Evolutionary conservation across 2,888 invertebrate genomes (phyloP), one percentile per base, ranked within the genome.

Genomic region (Periphyllus acericola): DNA sequence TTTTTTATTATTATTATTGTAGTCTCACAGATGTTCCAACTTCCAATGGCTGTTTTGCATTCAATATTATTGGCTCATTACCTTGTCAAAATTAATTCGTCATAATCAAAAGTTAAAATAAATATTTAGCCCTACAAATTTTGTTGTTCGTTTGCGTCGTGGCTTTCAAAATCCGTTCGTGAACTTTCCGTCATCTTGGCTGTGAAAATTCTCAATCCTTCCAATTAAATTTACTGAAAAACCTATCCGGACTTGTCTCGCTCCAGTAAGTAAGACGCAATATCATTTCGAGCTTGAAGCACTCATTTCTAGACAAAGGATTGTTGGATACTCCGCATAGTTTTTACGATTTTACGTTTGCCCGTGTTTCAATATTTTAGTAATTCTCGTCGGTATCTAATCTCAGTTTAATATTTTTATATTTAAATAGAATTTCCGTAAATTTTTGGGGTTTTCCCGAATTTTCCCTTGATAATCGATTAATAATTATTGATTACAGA

Each of bases 191-290:
- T 60, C 34, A 4, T 19, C 21, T 40, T 19, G 52, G 14, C 29
- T 36, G 21, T 11, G 17, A 21, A 4, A 66, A 40, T 21, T 66
- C 40, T 40, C n/a, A 3, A 78, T 34, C 55, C 21, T n/a, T 82
- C 32, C 71, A 4, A 81, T 34, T 74, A 36, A 29, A 60, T 79
- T 55, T 29, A 9, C 29, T 2, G 32, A 84, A 84, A 34, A 68
- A 32, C 74, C 32, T 34, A 14, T 60, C 34, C 68, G 71, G 46
- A 17, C 36, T 29, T 32, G 55, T 86, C 60, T 74, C 74, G 66
- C 81, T 87, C 80, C 87, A 87, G 87, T 87, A 87, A 87, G 87
- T 87, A 87, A 74, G 87, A 87, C 87, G 81, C 87, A 87, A 81
- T 87, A 80, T 85, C 85, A 29, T 72, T 3, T 32, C 71, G 55